Percentiles rank a stretch among this genome's conserved stretches.
Conservation (phyloP, 2,888 invertebrate species). For the Cantharis flavilabris region DNA sequence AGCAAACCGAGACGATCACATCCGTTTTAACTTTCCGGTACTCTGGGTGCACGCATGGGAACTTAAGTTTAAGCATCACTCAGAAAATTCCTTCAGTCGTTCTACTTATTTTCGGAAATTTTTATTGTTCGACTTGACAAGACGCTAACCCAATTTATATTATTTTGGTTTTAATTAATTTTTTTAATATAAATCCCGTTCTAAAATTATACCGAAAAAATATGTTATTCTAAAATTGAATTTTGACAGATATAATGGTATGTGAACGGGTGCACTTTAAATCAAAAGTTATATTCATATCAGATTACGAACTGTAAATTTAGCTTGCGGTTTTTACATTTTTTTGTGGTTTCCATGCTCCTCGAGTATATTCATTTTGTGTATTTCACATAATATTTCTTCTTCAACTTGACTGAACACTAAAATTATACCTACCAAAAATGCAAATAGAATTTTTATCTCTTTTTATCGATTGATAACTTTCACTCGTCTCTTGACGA, state of each 20-base stretch:
- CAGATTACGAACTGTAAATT: slow-evolving; percentile 6
- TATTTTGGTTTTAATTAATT: neutral
- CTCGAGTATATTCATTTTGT: neutral
- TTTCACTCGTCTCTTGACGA: neutral
- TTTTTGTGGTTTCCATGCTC: slow-evolving; percentile 10
- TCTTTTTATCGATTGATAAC: neutral
- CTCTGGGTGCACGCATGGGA: slow-evolving; percentile 37
- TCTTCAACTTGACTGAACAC: neutral
- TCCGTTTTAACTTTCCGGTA: slow-evolving; percentile 51
- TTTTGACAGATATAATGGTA: neutral
- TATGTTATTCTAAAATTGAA: neutral
- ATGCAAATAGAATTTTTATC: neutral
- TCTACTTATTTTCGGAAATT: neutral
- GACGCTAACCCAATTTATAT: neutral
- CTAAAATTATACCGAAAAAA: neutral
- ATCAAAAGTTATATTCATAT: neutral
- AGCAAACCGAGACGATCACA: slow-evolving; percentile 48
- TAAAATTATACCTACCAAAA: neutral
- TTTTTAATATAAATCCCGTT: neutral
- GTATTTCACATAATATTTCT: neutral
- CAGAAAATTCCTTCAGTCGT: neutral
- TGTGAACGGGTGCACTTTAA: neutral
- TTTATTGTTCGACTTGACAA: neutral
- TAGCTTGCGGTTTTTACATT: slow-evolving; percentile 5
- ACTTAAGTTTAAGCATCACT: slow-evolving; percentile 10